Evolutionary conservation across 1,140 invertebrate genomes (phyloP).

Genomic region (Lethrus apterus): DNA sequence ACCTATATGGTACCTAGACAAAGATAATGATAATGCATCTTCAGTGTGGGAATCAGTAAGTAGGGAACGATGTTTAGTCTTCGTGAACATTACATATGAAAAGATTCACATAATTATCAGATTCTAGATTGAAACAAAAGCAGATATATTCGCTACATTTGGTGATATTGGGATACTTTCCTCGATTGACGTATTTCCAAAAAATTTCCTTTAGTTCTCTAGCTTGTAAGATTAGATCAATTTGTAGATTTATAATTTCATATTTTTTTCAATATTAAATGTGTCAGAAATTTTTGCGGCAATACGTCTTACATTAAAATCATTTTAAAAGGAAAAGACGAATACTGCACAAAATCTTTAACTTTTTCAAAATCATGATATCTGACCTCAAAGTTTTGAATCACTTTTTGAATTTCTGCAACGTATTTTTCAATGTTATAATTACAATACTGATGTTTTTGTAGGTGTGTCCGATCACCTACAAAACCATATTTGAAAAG

Average conservation of each 20-base stretch:
- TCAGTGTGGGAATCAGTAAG: too few relatives aligned
- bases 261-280: slow-evolving; percentile 21
- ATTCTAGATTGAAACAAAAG: neutral
- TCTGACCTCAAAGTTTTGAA: slow-evolving; percentile 18
- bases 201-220: slow-evolving; percentile 16
- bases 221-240: slow-evolving; percentile 20
- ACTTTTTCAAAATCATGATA: slow-evolving; percentile 19
- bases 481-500: slow-evolving; percentile 24
- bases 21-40: slow-evolving; percentile 4
- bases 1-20: too few relatives aligned
- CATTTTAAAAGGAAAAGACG: slow-evolving; percentile 20
- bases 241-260: slow-evolving; percentile 19
- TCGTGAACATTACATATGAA: too few relatives aligned
- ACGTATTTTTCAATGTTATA: slow-evolving; percentile 21
- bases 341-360: slow-evolving; percentile 17
- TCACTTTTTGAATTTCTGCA: slow-evolving; percentile 17
- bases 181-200: slow-evolving; percentile 9
- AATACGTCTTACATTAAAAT: slow-evolving; percentile 21
- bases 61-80: too few relatives aligned
- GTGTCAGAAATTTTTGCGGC: slow-evolving; percentile 19
- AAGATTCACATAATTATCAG: slow-evolving; percentile 6
- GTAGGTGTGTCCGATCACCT: too few relatives aligned
- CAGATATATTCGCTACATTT: slow-evolving; percentile 14
- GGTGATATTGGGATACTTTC: slow-evolving; percentile 11
- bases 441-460: slow-evolving; percentile 24